Evolutionary conservation across 2,888 invertebrate genomes (phyloP).

Genomic region (Caenorhabditis sp.): DNA sequence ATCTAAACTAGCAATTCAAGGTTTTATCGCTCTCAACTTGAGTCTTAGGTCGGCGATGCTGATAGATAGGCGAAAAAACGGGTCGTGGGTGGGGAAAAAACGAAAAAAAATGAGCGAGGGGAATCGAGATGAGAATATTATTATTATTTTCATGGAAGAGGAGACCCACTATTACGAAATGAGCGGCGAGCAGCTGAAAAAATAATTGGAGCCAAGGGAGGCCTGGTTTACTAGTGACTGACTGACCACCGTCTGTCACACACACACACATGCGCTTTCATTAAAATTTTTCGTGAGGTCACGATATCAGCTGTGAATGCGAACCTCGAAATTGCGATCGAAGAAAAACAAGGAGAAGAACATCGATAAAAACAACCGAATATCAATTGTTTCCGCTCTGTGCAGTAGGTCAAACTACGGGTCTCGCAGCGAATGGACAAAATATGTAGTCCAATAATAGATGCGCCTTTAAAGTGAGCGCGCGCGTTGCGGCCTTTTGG

Average conservation of each 20-base stretch:
- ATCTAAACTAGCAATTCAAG: too few species aligned
- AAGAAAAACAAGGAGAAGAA: too few species aligned
- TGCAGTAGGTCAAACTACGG: too few species aligned
- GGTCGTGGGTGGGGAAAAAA: background rate
- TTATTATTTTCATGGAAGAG: conserved; percentile 4
- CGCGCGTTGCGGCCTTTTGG: background rate
- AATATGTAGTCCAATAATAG: too few species aligned
- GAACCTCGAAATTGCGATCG: too few species aligned
- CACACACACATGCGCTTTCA: conserved; percentile 1
- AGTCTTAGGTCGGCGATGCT: too few species aligned
- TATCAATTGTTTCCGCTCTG: too few species aligned
- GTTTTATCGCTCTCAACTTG: too few species aligned
- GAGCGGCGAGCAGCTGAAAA: conserved; percentile 20
- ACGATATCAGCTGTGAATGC: background rate
- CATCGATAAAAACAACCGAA: too few species aligned
- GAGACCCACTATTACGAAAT: background rate
- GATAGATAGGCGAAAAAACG: too few species aligned
- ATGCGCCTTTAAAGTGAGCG: background rate
- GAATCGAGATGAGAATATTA: conserved; percentile 10
- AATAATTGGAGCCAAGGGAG: conserved; percentile 24
- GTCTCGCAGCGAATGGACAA: too few species aligned
- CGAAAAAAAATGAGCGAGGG: background rate
- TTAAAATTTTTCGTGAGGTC: background rate
- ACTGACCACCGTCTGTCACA: conserved; percentile 33
- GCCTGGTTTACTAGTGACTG: background rate